Evolutionary conservation across 2,113 vertebrate genomes (phyloP), one percentile per base, ranked within the genome.

Genomic region (Myiozetetes cayanensis): DNA sequence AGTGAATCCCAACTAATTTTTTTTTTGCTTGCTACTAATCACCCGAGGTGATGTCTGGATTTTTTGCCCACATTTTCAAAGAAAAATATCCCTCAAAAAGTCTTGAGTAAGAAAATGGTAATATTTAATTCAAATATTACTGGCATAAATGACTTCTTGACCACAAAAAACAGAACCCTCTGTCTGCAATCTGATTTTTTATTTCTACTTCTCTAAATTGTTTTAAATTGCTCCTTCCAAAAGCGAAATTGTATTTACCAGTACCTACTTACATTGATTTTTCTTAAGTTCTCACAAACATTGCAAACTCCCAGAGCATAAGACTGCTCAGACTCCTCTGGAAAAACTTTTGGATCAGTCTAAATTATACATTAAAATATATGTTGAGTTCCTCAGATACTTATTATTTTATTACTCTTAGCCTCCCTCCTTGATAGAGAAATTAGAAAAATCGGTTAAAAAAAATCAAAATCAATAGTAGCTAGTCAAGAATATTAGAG

Each of bases 341-440:
- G 17, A 65, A 7, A 46, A 6, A 47, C 5, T 6, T 82, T 41
- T 41, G 27, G 23, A 55, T 25, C 14, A 35, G 30, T 53, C 12
- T 30, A 19, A 93, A 74, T 6, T 22, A 1, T 35, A 37, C 31
- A 63, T 14, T 55, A 56, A 85, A 79, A 85, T 10, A 50, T 4
- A 30, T 4, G 3, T 22, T 12, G 22, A 61, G 28, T 35, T 78
- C 19, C 15, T 76, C 25, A 27, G 10, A 18, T 24, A 30, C 2
- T 66, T 49, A 39, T 59, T 87, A 39, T 71, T 85, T 46, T 63
- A 27, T 72, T 67, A 66, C 31, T 55, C 12, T 84, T 74, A 71
- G 2, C 3, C 43, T 3, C 10, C 11, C 17, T 52, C 3, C n/a
- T 22, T 5, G 0, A 90, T 4, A 70, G 5, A 80, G 27, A 50